Evolutionary conservation across 2,888 invertebrate species (phyloP), one percentile per base, ranked within the genome.

Genomic region (Nudaria mundana): DNA sequence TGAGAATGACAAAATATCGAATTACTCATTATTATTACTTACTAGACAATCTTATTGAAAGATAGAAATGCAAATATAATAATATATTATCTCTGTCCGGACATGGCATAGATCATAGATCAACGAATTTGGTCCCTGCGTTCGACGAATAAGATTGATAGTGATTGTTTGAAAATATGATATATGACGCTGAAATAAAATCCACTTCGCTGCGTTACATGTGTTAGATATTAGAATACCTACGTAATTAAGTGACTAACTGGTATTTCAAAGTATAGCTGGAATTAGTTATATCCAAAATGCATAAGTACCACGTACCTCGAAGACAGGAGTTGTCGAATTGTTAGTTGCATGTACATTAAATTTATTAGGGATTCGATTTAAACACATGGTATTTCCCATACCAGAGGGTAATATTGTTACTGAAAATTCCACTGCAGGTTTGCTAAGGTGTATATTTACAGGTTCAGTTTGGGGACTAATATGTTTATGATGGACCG

Each of bases 341-440:
- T 52, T 56, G 44, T 56, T 44, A 44, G 43, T 55, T 56, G 37
- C 36, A 44, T 45, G 40, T 56, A 49, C 52, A 56, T 52, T 56
- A 49, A 48, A 56, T 52, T 46, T 48, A 51, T 37, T 35, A 59
- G 44, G 39, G 30, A 24, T 46, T 44, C 35, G 45, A 56, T 52
- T 56, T 34, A 49, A 53, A 56, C 56, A 56, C 43, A 26, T 57
- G 62, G 48, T 30, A 26, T 57, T 61, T 57, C 62, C 44, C 63
- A 60, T 50, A 44, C 31, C 35, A 37, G 37, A 39, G 30, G 45
- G 40, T 56, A 43, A 52, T 58, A 45, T 37, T 44, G 28, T 48
- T 41, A 49, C 39, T 29, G 41, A 45, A 40, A 49, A 57, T 58
- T 42, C 40, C 8, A 30, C 26, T 26, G 10, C 26, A 22, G 32